Evolutionary conservation across 2,113 vertebrate genomes (phyloP).

Genomic region (Eptesicus fuscus): DNA sequence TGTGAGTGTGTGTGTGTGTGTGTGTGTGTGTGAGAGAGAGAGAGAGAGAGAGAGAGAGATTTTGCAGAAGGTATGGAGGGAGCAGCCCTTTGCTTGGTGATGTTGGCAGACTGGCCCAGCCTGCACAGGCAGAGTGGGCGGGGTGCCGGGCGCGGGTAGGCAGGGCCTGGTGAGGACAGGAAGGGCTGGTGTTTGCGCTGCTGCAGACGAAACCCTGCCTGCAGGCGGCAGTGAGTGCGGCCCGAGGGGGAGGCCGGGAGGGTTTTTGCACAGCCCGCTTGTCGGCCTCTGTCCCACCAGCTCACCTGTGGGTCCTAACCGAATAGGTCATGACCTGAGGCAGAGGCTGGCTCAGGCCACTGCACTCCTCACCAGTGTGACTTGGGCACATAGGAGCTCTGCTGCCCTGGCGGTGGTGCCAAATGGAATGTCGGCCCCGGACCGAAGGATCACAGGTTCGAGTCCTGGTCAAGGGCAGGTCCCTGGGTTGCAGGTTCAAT

Average conservation of each 20-base stretch:
- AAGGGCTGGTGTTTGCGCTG: neutral
- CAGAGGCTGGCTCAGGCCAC: no score
- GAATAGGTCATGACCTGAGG: neutral
- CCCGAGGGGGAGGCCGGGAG: accelerated
- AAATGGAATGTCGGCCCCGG: no score
- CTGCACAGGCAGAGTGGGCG: no score
- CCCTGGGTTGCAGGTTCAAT: no score
- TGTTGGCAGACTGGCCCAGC: neutral
- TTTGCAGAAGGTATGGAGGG: neutral
- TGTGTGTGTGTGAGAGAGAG: neutral
- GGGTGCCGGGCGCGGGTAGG: no score
- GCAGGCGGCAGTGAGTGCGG: neutral
- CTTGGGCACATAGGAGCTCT: neutral
- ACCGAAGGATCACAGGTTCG: no score
- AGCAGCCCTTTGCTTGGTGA: no score
- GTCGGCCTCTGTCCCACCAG: neutral
- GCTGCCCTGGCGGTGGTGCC: no score
- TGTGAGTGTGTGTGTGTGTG: no score
- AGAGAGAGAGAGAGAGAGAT: no score
- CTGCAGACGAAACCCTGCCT: neutral
- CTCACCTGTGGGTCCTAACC: neutral
- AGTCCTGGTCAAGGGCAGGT: no score
- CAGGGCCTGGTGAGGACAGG: neutral
- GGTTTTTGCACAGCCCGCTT: neutral
- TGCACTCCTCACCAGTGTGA: no score